These are phyloP conservation scores for Thymelicus acteon DNA, from an alignment of 2,888 invertebrate species.

Conservation along the genomic window DNA sequence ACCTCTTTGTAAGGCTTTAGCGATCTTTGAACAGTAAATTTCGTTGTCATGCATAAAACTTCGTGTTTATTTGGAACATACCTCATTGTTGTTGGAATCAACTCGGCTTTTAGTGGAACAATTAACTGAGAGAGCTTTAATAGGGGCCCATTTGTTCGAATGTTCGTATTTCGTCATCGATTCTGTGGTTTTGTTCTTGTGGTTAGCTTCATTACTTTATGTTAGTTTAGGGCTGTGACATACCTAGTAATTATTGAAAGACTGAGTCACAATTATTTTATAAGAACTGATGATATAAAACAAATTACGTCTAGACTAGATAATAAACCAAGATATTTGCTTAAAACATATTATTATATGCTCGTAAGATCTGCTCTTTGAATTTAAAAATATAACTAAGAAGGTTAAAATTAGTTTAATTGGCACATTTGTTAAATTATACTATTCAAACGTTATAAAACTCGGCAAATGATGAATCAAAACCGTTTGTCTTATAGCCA, in stretches of 20 bases:
- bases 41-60: constrained; percentile 78
- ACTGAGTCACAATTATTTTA: no score
- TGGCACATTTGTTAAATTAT: constrained; percentile 25
- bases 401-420: constrained; percentile 12
- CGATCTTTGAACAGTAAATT: constrained; percentile 73
- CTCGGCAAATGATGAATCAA: constrained; percentile 24
- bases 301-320: background rate
- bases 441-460: constrained; percentile 18
- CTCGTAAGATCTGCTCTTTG: constrained; percentile 11
- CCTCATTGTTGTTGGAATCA: constrained; percentile 50
- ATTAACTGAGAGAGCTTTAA: constrained; percentile 53
- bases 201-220: background rate
- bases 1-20: constrained; percentile 69
- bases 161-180: constrained; percentile 24
- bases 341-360: constrained; percentile 11
- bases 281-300: background rate
- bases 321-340: background rate
- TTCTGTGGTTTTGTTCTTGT: constrained; percentile 13
- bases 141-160: constrained; percentile 44
- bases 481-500: constrained; percentile 16
- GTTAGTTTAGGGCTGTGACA: background rate
- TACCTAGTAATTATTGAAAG: no score
- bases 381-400: constrained; percentile 10
- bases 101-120: constrained; percentile 45
- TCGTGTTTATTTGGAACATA: constrained; percentile 64